phyloP scores from a whole-genome alignment of 2,888 invertebrate genomes.

The Disparrhopalites patrizii region DNA sequence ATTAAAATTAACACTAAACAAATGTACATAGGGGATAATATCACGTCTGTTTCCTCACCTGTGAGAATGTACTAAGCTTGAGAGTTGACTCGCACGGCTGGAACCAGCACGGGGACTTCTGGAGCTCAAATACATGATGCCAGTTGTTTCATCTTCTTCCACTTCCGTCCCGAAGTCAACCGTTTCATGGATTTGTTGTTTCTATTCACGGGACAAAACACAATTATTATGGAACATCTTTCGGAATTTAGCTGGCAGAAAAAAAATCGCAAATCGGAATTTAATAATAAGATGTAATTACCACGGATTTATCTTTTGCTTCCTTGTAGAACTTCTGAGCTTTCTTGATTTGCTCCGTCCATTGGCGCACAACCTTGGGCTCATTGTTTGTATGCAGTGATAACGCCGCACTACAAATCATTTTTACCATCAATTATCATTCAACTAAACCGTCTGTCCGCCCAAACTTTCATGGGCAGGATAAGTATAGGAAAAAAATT shows the following conservation, averaged over 20 bases:
- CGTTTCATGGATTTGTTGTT: slow-evolving; percentile 11
- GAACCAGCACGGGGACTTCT: slow-evolving; percentile 54
- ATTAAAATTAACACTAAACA: not conserved
- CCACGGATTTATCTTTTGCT: slow-evolving; percentile 53
- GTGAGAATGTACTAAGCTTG: slow-evolving; percentile 70
- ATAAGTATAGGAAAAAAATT: no score
- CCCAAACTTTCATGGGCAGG: no score
- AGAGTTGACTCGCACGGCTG: slow-evolving; percentile 61
- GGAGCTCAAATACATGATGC: slow-evolving; percentile 42
- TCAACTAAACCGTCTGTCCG: slow-evolving; percentile 74
- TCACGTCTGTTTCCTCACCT: slow-evolving; percentile 53
- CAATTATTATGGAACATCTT: not conserved
- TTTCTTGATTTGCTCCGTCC: slow-evolving; percentile 69
- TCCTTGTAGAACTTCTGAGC: slow-evolving; percentile 69
- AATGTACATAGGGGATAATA: not conserved
- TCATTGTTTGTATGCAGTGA: slow-evolving; percentile 66
- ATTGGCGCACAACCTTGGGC: slow-evolving; percentile 64
- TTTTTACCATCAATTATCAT: slow-evolving; percentile 73
- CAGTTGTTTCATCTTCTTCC: slow-evolving; percentile 20
- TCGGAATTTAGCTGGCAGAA: not conserved
- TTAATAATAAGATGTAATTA: slow-evolving; percentile 31
- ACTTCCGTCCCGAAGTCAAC: slow-evolving; percentile 14
- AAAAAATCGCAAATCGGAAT: not conserved
- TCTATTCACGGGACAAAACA: no score
- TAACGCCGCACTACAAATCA: slow-evolving; percentile 60